Evolutionary conservation across 2,113 vertebrate genomes (phyloP), one percentile per base, ranked within the genome.

Genomic region (Thunnus maccoyii): DNA sequence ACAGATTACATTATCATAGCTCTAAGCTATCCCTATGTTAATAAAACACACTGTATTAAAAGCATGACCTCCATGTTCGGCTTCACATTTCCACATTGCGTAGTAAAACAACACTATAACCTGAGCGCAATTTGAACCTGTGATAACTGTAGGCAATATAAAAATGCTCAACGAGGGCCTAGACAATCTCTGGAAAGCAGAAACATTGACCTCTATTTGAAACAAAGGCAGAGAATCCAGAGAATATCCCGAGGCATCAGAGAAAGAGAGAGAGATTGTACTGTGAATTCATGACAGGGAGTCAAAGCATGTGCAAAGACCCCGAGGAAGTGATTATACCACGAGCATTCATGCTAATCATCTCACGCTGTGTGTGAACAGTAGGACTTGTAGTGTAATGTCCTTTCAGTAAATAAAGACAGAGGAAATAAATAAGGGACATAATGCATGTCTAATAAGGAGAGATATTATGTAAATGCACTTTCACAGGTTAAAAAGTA

Each of bases 211-310:
- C 72, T 84, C 72, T n/a, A 51, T 86, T 70, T 57, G 54, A 88
- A 85, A 86, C 64, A 84, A 72, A 70, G 61, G 83, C 69, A 75
- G 87, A 68, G 27, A 20, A 79, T 54, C 68, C 71, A 65, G 54
- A 68, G 85, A 83, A 82, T 60, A 69, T 76, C 87, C 83, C 1
- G 16, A 76, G 83, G 88, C 88, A 18, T 54, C 78, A 20, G 41
- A 32, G 47, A 72, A 52, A 20, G 41, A 32, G 47, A 72, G 56
- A 66, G 69, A 81, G 51, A 58, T 56, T 74, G 56, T 46, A 14
- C 65, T 76, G 56, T 22, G 75, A 56, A 48, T 84, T 86, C 57
- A 74, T 78, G 36, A 78, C 73, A 63, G 54, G 22, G 20, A 84
- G 56, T 76, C 70, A 81, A 80, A 72, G 61, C 2, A 2, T 52